Conservation (phyloP, 1,140 invertebrate genomes). For the Pollicipes pollicipes region DNA sequence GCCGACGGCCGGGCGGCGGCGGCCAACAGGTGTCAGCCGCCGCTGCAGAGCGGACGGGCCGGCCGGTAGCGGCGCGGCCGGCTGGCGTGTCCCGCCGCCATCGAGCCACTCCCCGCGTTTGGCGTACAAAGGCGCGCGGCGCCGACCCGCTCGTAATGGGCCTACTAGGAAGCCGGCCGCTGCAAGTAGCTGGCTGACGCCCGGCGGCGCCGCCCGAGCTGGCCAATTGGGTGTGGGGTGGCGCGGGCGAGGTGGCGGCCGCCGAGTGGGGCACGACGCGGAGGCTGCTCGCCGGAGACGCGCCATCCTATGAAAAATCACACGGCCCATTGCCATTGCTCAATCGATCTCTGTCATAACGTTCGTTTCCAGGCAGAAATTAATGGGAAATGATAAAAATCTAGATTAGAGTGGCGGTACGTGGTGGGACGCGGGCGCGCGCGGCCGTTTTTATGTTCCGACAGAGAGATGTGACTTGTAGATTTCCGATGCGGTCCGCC, state of each 20-base stretch:
- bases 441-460: background rate
- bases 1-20: too few species aligned
- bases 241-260: too few species aligned
- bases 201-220: too few species aligned
- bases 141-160: background rate
- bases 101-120: background rate
- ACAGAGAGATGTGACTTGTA: background rate
- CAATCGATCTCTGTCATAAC: conserved; percentile 1
- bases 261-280: too few species aligned
- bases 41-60: too few species aligned
- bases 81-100: background rate
- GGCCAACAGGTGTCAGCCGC: too few species aligned
- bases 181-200: background rate
- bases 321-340: background rate
- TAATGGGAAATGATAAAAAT: conserved; percentile 1
- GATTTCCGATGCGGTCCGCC: background rate
- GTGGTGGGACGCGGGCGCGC: too few species aligned
- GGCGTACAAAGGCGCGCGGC: background rate
- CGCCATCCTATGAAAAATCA: background rate
- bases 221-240: too few species aligned
- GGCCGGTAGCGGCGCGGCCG: background rate
- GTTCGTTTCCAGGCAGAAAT: background rate
- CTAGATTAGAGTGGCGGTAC: conserved; percentile 1
- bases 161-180: background rate
- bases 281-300: background rate